A percentile compares a stretch with the other conserved stretches of the same genome.
Evolutionary conservation across 2,888 invertebrate genomes (phyloP).

Genomic region (Nasonovia ribisnigri): DNA sequence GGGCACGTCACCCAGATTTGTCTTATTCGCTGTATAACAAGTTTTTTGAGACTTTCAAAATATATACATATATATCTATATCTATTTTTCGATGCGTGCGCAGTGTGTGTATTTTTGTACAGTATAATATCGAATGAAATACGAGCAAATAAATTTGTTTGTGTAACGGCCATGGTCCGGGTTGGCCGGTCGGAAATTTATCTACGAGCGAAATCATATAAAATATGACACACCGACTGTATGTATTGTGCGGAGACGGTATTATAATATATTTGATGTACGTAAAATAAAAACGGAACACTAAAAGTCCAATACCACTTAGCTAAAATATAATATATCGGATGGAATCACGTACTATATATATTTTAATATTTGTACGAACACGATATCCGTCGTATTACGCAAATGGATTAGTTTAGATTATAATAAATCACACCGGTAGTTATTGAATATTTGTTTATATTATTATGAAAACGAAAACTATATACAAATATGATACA

Average conservation of each 20-base stretch:
- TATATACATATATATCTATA: no score
- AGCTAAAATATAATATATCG: background rate
- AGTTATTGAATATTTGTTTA: conserved; percentile 4
- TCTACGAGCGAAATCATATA: background rate
- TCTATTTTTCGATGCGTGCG: background rate
- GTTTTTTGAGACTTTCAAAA: conserved; percentile 47
- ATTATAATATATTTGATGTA: background rate
- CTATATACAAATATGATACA: background rate
- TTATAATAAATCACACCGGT: background rate
- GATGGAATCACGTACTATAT: background rate
- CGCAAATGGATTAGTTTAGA: background rate
- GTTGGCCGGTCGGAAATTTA: conserved; percentile 1
- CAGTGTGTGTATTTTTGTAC: conserved; percentile 6
- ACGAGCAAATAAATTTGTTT: conserved; percentile 46
- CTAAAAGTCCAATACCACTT: background rate
- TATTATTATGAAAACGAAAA: background rate
- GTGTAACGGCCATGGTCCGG: background rate
- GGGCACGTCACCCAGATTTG: conserved; percentile 61
- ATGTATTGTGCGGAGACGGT: background rate
- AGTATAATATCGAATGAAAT: conserved; percentile 45
- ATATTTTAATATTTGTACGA: background rate
- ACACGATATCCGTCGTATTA: background rate
- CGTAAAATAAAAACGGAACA: background rate
- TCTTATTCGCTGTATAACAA: conserved; percentile 55
- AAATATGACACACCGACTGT: background rate